A percentile compares a stretch with the other conserved stretches of the same genome.
These are phyloP conservation scores for Drosophila recens DNA, from an alignment of 2,888 invertebrate genomes.

Conservation along the genomic window DNA sequence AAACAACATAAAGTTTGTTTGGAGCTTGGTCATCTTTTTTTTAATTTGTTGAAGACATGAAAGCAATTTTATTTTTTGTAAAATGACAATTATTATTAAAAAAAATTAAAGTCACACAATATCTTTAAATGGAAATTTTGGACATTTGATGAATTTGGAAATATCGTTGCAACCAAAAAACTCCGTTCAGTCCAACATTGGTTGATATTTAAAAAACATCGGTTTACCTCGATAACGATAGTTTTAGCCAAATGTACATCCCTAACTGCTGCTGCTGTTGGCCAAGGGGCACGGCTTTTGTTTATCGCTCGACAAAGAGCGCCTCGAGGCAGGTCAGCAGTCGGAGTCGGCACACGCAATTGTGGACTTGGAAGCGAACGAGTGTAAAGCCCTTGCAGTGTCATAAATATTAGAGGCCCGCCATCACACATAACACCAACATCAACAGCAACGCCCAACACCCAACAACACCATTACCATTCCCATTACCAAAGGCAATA, in stretches of 20 bases:
- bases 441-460: conserved; percentile 11
- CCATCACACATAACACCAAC: conserved; percentile 46
- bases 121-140: neutral
- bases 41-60: too few species aligned
- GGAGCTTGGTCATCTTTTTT: too few species aligned
- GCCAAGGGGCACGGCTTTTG: conserved; percentile 40
- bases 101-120: too few species aligned
- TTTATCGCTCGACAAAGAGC: conserved; percentile 39
- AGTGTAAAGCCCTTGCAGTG: conserved; percentile 45
- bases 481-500: conserved; percentile 5
- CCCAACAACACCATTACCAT: neutral
- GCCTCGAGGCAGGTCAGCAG: conserved; percentile 46
- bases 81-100: too few species aligned
- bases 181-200: neutral
- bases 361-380: conserved; percentile 5
- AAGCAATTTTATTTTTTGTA: too few species aligned
- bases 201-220: neutral
- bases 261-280: neutral
- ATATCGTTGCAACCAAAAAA: neutral
- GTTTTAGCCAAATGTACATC: neutral
- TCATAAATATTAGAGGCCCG: conserved; percentile 71
- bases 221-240: neutral
- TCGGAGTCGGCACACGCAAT: conserved; percentile 16
- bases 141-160: too few species aligned
- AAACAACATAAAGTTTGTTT: too few species aligned